Conservation (phyloP, 2,113 vertebrate species). For the Crypturellus undulatus region DNA sequence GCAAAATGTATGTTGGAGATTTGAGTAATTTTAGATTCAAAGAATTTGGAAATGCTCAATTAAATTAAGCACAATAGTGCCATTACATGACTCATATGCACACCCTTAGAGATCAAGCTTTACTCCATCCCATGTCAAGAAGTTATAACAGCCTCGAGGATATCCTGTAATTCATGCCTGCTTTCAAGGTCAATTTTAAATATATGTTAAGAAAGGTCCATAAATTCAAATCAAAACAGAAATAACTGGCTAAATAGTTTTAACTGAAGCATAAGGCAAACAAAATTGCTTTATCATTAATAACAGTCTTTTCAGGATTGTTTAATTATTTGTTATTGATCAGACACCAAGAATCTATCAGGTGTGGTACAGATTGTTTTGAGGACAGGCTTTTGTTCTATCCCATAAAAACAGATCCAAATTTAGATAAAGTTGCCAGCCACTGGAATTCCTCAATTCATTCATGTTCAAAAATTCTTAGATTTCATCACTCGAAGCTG, state of each 20-base stretch:
- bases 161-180: background rate
- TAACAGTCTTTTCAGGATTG: background rate
- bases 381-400: background rate
- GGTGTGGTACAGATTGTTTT: background rate
- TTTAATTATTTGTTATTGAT: background rate
- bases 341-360: background rate
- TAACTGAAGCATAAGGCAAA: background rate
- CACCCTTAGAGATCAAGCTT: background rate
- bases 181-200: background rate
- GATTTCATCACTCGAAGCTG: background rate
- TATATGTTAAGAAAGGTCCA: background rate
- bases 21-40: background rate
- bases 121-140: background rate
- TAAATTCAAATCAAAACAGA: background rate
- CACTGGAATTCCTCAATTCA: background rate
- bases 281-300: background rate
- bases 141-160: rapidly evolving
- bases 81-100: background rate
- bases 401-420: background rate
- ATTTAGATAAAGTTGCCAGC: background rate
- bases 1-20: background rate
- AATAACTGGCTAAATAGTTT: background rate
- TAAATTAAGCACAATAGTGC: background rate
- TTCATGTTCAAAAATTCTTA: background rate
- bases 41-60: background rate